Evolutionary conservation across 2,888 invertebrate genomes (phyloP).

Genomic region (Tryphoninae sp.): DNA sequence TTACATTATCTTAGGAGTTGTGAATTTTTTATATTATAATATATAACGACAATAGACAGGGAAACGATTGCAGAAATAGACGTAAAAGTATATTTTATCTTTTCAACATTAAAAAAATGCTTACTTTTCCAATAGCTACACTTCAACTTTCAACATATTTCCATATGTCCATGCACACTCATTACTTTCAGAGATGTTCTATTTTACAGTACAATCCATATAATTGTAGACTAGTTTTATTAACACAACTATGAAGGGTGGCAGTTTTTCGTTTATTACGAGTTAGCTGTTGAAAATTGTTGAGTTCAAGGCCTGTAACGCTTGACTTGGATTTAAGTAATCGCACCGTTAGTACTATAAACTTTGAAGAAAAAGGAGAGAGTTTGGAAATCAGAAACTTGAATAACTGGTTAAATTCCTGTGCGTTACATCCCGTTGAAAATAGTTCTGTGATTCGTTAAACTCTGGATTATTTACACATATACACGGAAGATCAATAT

Average conservation of each 20-base stretch:
- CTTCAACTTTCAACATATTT: not conserved
- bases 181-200: not conserved
- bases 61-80: constrained; percentile 39
- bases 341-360: not conserved
- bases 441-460: not conserved
- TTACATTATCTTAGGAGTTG: too few relatives aligned
- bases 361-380: not conserved
- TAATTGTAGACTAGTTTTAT: not conserved
- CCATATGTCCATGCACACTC: not conserved
- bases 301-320: not conserved
- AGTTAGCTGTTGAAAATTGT: not conserved
- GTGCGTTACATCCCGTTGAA: not conserved
- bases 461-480: not conserved
- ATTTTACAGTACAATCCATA: not conserved
- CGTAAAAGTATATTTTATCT: constrained; percentile 61
- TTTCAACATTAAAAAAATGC: not conserved
- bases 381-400: not conserved
- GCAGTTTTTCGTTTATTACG: not conserved
- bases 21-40: too few relatives aligned
- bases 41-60: not conserved
- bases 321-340: not conserved
- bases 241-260: not conserved
- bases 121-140: not conserved
- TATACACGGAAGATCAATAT: constrained; percentile 7
- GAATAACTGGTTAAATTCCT: not conserved